Base-by-base conservation (phyloP, 2,888 invertebrate species). In the Pachliopta kotzebuea region DNA sequence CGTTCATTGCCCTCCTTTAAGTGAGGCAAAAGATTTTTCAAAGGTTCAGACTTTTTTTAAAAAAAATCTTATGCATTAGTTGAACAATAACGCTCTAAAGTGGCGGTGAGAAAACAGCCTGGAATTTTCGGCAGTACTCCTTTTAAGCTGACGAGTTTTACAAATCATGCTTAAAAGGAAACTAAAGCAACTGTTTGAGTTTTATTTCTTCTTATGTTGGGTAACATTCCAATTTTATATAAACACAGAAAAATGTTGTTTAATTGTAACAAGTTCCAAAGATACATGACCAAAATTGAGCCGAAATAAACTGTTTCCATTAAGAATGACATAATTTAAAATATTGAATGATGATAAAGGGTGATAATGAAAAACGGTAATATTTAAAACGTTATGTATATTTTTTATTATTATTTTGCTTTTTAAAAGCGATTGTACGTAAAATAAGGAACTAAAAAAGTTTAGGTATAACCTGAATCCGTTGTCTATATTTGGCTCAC, bases 11-110 rank as follows among this genome's bases (percentile, higher is more conserved):
- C 77, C 74, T 72, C 62, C 67, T 72, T 74, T 75, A 78, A 78
- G 78, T 71, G 75, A 69, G 74, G 76, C 72, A 72, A 72, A 76
- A 77, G 76, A 68, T 70, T 74, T 72, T 68, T 62, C 76, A 81
- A 78, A 80, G 84, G 75, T 74, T 73, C 75, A 75, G 72, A 74
- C 71, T 76, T 73, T 26, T 26, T 26, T 73, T 74, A 71, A 72
- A 77, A 74, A 72, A 84, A 83, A 78, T 58, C 81, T 77, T 80
- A 83, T 85, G 78, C 81, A 84, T 86, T 85, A 81, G 70, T 72
- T 70, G 69, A 72, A 80, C 77, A 85, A 79, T 76, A 78, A 75
- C 75, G 80, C 77, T 45, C 54, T 78, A 77, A 80, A 77, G 77
- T 76, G 72, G 74, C 57, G 73, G 72, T 73, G 69, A 70, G 69